Evolutionary conservation across 2,113 vertebrate genomes (phyloP).

Genomic region (Megaptera novaeangliae): DNA sequence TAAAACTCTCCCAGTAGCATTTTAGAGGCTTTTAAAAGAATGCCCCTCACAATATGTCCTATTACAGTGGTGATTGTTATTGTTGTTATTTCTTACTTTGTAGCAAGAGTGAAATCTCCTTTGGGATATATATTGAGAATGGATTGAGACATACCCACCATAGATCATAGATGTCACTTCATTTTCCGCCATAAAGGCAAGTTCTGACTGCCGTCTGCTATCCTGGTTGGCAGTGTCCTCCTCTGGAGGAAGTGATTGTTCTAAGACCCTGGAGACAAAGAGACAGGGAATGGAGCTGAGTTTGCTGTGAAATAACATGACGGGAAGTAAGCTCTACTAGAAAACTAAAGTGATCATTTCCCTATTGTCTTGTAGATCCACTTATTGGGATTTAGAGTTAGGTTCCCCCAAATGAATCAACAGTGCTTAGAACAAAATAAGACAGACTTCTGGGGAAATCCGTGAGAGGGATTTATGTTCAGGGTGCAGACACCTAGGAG

Average conservation of each 20-base stretch:
- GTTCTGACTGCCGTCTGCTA: not conserved
- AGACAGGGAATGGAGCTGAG: not conserved
- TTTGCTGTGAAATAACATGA: not conserved
- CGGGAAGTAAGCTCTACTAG: not conserved
- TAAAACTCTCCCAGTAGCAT: not conserved
- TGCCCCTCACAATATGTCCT: not conserved
- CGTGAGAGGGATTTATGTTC: not conserved
- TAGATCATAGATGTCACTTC: not conserved
- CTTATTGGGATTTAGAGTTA: not conserved
- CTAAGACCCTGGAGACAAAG: not conserved
- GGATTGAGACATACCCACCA: not conserved
- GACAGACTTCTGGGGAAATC: not conserved
- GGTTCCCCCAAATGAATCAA: not conserved
- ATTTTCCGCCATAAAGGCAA: not conserved
- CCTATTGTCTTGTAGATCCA: not conserved
- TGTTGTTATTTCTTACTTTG: slow-evolving; percentile 20
- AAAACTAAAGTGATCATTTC: not conserved
- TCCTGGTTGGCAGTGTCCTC: not conserved
- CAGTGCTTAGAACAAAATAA: not conserved
- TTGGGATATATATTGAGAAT: not conserved
- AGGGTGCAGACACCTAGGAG: not conserved
- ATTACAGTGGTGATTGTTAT: not conserved
- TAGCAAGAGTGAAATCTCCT: not conserved
- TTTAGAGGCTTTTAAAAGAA: slow-evolving; percentile 16
- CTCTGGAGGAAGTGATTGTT: not conserved